Percentiles rank a stretch among this genome's conserved stretches.
These are phyloP conservation scores for Chrysolina haemoptera DNA, from an alignment of 2,888 invertebrate species.

Conservation along the genomic window DNA sequence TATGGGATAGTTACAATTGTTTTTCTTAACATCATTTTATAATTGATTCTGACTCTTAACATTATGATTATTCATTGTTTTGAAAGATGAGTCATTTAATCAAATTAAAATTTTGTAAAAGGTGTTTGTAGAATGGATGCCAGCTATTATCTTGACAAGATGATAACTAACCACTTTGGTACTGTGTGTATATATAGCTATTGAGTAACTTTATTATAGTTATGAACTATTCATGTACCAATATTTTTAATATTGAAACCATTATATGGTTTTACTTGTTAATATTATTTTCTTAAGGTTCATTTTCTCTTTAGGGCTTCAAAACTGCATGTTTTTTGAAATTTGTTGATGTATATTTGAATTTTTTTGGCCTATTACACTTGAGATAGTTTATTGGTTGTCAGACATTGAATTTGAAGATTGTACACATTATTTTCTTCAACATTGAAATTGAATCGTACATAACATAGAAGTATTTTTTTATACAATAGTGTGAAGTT, in stretches of 20 bases:
- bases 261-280: conserved; percentile 8
- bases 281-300: not conserved
- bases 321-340: not conserved
- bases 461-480: conserved; percentile 32
- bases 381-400: conserved; percentile 21
- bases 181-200: conserved; percentile 13
- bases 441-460: conserved; percentile 25
- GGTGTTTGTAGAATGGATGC: conserved; percentile 9
- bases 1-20: not conserved
- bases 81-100: not conserved
- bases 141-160: conserved; percentile 3
- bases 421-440: conserved; percentile 28
- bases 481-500: conserved; percentile 33
- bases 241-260: not conserved
- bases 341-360: conserved; percentile 1
- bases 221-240: not conserved
- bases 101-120: not conserved
- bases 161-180: conserved; percentile 1
- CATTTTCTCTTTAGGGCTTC: conserved; percentile 3
- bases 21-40: not conserved
- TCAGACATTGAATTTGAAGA: conserved; percentile 23
- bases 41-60: not conserved
- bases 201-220: not conserved
- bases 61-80: too few relatives aligned
- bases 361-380: conserved; percentile 21